phyloP scores from a whole-genome alignment of 2,113 vertebrate species.

The Leucopsar rothschildi region DNA sequence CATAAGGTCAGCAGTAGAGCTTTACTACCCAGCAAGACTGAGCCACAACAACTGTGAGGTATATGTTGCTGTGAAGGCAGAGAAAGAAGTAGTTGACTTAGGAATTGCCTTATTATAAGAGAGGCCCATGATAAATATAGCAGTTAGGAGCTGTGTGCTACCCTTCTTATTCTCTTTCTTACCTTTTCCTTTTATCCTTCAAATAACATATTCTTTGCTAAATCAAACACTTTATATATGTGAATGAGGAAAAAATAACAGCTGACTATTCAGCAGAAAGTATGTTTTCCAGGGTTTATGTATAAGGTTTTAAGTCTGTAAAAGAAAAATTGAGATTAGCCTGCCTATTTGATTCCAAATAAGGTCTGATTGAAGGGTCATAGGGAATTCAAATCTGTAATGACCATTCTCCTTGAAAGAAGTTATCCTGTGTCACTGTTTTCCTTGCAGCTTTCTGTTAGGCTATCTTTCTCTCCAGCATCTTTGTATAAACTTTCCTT shows the following conservation, averaged over 20 bases:
- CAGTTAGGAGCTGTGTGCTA: neutral
- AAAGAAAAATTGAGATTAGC: neutral
- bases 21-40: neutral
- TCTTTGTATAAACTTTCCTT: neutral
- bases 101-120: neutral
- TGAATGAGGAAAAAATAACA: neutral
- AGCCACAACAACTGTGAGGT: neutral
- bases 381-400: neutral
- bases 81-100: neutral
- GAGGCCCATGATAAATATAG: neutral
- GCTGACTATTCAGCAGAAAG: neutral
- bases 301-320: neutral
- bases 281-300: neutral
- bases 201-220: neutral
- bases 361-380: neutral
- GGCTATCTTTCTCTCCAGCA: neutral
- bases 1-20: neutral
- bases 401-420: neutral
- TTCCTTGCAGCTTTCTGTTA: neutral
- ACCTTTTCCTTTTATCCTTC: neutral
- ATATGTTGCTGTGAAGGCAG: neutral
- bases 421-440: neutral
- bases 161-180: neutral
- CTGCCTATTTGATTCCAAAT: neutral
- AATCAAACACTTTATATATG: neutral